phyloP scores from a whole-genome alignment of 2,113 vertebrate genomes.

The Beaufortia kweichowensis region DNA sequence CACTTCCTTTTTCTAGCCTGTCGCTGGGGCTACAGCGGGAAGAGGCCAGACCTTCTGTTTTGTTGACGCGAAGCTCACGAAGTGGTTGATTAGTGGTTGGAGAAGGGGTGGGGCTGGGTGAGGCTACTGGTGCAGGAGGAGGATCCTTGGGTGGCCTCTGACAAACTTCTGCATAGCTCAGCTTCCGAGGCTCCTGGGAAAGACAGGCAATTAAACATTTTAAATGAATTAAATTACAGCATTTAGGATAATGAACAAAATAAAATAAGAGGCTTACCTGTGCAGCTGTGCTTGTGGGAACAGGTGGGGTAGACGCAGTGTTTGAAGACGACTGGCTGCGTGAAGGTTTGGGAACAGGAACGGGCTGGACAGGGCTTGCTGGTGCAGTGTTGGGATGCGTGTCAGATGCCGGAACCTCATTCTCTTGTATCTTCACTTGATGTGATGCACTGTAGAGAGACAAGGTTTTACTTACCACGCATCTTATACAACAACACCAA shows the following conservation, averaged over 20 bases:
- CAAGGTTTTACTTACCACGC: not conserved
- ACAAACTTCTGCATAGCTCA: constrained; percentile 97
- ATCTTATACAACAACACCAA: constrained; percentile 37
- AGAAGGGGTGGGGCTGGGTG: constrained; percentile 53
- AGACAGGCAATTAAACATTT: not conserved
- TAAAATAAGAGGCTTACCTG: too few species aligned
- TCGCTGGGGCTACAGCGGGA: constrained; percentile 54
- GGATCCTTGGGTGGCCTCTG: constrained; percentile 93
- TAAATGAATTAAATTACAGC: too few species aligned
- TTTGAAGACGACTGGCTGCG: constrained; percentile 34
- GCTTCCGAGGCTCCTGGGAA: constrained; percentile 90
- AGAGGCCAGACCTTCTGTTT: constrained; percentile 74
- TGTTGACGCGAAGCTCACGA: constrained; percentile 85
- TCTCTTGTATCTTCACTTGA: constrained; percentile 19
- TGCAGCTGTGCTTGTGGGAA: constrained; percentile 40
- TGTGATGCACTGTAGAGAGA: constrained; percentile 14
- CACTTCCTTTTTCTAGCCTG: constrained; percentile 74
- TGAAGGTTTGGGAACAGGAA: constrained; percentile 40
- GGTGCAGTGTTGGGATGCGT: constrained; percentile 18
- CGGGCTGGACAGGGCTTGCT: constrained; percentile 38
- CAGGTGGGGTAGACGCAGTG: constrained; percentile 25
- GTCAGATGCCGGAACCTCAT: constrained; percentile 28
- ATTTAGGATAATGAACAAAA: too few species aligned
- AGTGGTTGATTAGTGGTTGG: constrained; percentile 77
- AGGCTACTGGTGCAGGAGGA: constrained; percentile 59